phyloP scores from a whole-genome alignment of 1,140 invertebrate species.

The Calliopsis andreniformis region DNA sequence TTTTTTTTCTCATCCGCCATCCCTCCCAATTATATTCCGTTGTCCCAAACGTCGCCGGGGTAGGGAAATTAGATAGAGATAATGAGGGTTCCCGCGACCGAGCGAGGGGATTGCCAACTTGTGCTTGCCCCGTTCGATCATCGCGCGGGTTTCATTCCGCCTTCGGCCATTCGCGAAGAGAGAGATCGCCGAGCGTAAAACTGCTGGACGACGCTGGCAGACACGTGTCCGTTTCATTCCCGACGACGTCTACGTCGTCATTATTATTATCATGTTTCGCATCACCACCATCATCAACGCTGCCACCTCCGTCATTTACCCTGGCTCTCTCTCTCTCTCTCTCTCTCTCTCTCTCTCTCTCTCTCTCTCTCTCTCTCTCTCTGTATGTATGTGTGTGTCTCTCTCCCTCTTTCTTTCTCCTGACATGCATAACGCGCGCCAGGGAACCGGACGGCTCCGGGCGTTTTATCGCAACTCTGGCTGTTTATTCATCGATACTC shows the following conservation, averaged over 20 bases:
- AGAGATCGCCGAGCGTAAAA: constrained; percentile 28
- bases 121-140: constrained; percentile 34
- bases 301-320: constrained; percentile 67
- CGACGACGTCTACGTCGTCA: constrained; percentile 61
- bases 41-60: background rate
- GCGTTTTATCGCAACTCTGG: constrained; percentile 63
- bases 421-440: constrained; percentile 58
- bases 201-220: constrained; percentile 41
- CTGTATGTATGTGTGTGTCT: too few species aligned
- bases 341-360: too few species aligned
- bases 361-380: too few species aligned
- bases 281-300: constrained; percentile 68
- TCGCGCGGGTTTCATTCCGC: constrained; percentile 52
- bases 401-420: too few species aligned
- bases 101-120: too few species aligned
- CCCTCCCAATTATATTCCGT: constrained; percentile 3
- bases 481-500: constrained; percentile 65
- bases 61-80: constrained; percentile 31
- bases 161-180: constrained; percentile 26
- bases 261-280: constrained; percentile 68
- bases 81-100: constrained; percentile 60
- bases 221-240: constrained; percentile 64
- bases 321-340: constrained; percentile 58
- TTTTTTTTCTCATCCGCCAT: background rate
- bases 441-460: constrained; percentile 47